Base-by-base conservation (phyloP, 2,797 vertebrate genomes). In the Mormyrops attenuatus region DNA sequence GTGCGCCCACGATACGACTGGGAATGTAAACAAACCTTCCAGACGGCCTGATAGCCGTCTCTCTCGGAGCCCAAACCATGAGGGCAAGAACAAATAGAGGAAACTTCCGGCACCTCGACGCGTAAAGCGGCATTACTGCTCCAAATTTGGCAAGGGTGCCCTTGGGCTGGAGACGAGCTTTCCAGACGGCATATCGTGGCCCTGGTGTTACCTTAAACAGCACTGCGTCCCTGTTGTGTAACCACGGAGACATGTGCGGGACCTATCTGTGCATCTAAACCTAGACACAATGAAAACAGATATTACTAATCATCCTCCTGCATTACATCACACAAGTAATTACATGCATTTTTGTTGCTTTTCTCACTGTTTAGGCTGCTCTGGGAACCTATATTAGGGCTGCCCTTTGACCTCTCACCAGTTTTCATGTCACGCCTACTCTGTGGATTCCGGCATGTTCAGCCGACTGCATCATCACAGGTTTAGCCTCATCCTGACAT, bases 31-130 rank as follows among this genome's bases (percentile, higher is more conserved):
- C 80, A 85, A 17, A 13, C 49, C n/a, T 63, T 41, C 17, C 73
- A 41, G 88, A 57, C 69, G 52, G 50, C 88, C 77, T 15, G 88
- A 89, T 85, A 89, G 88, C 77, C 9, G 88, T 89, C 88, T 89
- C 49, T 44, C 50, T 38, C 2, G 38, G 88, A 63, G 38, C 53
- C 77, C 20, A 34, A 53, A 49, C 11, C 38, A 89, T 89, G 77
- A n/a, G 52, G 88, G 88, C 52, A 11, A 38, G 52, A 57, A 63
- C 53, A 85, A 88, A 88, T 38, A 38, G 38, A 5, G 63, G n/a
- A 69, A 63, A 52, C 52, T 89, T 89, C 52, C 77, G 15, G n/a
- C n/a, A 47, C 53, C n/a, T 49, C 50, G 15, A 49, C 50, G 22
- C 20, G 7, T 44, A 85, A 57, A 85, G 3, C 41, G 5, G 49